phyloP scores from a whole-genome alignment of 2,797 vertebrate genomes.

The Poeciliopsis infans region DNA sequence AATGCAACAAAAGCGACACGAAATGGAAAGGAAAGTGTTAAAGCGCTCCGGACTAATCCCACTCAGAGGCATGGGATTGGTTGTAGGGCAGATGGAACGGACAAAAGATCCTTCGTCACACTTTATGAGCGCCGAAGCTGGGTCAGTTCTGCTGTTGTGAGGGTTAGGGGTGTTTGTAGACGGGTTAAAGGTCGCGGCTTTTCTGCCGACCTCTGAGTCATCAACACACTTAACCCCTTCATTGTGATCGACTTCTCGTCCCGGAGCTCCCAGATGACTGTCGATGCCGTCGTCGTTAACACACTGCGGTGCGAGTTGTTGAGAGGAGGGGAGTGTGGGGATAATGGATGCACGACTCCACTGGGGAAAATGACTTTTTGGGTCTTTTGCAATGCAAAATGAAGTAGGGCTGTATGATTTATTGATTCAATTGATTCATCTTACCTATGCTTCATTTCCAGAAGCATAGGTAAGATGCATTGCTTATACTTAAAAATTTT shows the following conservation, averaged over 20 bases:
- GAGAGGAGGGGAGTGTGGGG: slow-evolving; percentile 18
- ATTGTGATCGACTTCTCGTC: slow-evolving; percentile 72
- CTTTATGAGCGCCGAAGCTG: slow-evolving; percentile 10
- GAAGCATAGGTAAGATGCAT: neutral
- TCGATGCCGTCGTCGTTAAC: slow-evolving; percentile 35
- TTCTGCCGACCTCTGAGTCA: slow-evolving; percentile 68
- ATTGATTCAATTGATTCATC: slow-evolving; percentile 24
- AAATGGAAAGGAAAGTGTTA: slow-evolving; percentile 4
- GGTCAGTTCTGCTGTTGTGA: slow-evolving; percentile 27
- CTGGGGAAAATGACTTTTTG: neutral
- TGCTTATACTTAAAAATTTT: neutral
- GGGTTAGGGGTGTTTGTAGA: slow-evolving; percentile 31
- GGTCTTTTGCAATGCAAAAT: slow-evolving; percentile 9
- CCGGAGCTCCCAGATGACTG: slow-evolving; percentile 48
- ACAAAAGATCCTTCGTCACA: slow-evolving; percentile 59
- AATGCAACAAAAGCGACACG: neutral
- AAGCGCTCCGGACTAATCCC: slow-evolving; percentile 15
- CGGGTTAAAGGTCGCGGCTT: slow-evolving; percentile 69
- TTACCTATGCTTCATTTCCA: neutral
- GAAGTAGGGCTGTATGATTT: slow-evolving; percentile 1
- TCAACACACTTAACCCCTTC: slow-evolving; percentile 79
- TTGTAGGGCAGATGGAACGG: slow-evolving; percentile 59
- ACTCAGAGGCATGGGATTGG: slow-evolving; percentile 70
- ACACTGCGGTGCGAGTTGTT: slow-evolving; percentile 44
- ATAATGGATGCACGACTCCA: slow-evolving; percentile 35